Conservation (phyloP, 2,888 invertebrate species). For the Thymelicus acteon region DNA sequence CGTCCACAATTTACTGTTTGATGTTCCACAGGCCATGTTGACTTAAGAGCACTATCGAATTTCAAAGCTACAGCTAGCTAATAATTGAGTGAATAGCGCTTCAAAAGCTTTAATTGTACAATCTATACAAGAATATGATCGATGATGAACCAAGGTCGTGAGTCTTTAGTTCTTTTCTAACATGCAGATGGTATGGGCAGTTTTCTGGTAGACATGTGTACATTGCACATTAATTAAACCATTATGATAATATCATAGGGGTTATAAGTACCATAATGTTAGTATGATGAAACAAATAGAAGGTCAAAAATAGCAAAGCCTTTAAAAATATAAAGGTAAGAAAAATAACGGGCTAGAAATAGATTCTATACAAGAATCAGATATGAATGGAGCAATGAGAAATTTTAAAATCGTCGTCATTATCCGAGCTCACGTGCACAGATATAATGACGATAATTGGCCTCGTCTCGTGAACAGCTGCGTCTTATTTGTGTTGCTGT, state of each 20-base stretch:
- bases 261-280: too few relatives aligned
- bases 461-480: slow-evolving; percentile 28
- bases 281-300: too few relatives aligned
- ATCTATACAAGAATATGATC: too few relatives aligned
- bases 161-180: too few relatives aligned
- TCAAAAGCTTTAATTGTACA: too few relatives aligned
- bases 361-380: slow-evolving; percentile 38
- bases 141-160: too few relatives aligned
- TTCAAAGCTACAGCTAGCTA: neutral
- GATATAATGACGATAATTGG: slow-evolving; percentile 54
- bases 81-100: neutral
- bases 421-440: slow-evolving; percentile 40
- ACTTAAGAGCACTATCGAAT: slow-evolving; percentile 8
- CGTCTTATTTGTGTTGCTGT: slow-evolving; percentile 21
- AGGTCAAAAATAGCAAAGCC: too few relatives aligned
- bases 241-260: too few relatives aligned
- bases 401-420: slow-evolving; percentile 32
- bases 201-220: too few relatives aligned
- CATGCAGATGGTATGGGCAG: too few relatives aligned
- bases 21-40: slow-evolving; percentile 31
- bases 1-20: slow-evolving; percentile 44
- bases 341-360: slow-evolving; percentile 18
- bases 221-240: too few relatives aligned
- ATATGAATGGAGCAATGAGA: slow-evolving; percentile 25
- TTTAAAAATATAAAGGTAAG: neutral